Evolutionary conservation across 2,888 invertebrate species (phyloP), one percentile per base, ranked within the genome.

Genomic region (Drosophila anomalipes): DNA sequence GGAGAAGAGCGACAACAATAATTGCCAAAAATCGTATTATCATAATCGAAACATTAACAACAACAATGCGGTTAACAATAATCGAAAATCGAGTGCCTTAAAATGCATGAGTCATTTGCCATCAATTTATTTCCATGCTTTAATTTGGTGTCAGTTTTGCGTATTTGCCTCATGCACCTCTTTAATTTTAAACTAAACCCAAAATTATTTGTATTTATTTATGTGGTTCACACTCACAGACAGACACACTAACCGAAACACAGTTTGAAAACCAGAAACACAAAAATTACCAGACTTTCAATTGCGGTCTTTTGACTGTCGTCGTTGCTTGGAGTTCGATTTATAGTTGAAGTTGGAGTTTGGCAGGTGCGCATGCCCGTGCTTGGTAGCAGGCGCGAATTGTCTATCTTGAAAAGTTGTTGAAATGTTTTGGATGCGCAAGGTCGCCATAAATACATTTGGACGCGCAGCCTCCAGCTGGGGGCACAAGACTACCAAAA

Each of bases 101-200:
- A 90, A 86, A 89, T 22, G 67, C 73, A 87, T 89, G 91, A 90
- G 87, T 87, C 91, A 87, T 90, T 84, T 90, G 75, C 77, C 91
- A 89, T 75, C 81, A 81, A 87, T 90, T 89, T 87, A 86, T 84
- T 77, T 90, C 70, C 63, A 74, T 74, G 82, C 74, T 84, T 86
- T 75, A 76, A 74, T 89, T 87, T 68, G 88, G 77, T 76, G 82
- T 77, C 85, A 76, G 90, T 82, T 86, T 82, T 75, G n/a, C 22
- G 71, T 71, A 70, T 85, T 70, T 62, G 69, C 69, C 64, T 47
- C 72, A 53, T 63, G 65, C 69, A 74, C 41, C 52, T 59, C 51
- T 65, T 67, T 64, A 39, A 67, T 63, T 74, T 69, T 51, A 33
- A 65, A 65, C 67, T 66, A 70, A 82, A 61, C 70, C 73, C 77